phyloP scores from a whole-genome alignment of 1,140 invertebrate species.

The Megalonaias nervosa region DNA sequence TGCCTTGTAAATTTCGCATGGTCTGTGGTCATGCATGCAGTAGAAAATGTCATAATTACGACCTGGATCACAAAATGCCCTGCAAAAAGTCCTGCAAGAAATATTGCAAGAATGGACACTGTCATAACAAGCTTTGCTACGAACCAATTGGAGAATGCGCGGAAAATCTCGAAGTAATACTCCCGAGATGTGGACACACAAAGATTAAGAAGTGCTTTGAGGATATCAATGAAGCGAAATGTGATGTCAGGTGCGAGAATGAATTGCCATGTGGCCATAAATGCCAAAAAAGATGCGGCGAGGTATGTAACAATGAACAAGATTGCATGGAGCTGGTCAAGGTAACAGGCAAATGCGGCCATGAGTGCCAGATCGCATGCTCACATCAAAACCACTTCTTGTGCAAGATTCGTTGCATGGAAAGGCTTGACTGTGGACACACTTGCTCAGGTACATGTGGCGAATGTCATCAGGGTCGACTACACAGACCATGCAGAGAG shows the following conservation, averaged over 20 bases:
- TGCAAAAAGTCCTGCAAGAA: conserved; percentile 47
- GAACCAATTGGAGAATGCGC: conserved; percentile 23
- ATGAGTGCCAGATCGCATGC: conserved; percentile 11
- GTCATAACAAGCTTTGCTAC: conserved; percentile 30
- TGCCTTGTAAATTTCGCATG: conserved; percentile 46
- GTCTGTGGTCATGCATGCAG: conserved; percentile 54
- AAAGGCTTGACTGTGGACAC: conserved; percentile 37
- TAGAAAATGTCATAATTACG: conserved; percentile 38
- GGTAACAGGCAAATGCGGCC: conserved; percentile 13
- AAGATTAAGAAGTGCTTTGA: conserved; percentile 26
- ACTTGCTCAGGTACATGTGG: conserved; percentile 38
- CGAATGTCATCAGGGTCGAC: conserved; percentile 75
- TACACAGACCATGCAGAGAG: conserved; percentile 73
- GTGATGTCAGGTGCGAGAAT: conserved; percentile 28
- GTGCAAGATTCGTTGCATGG: conserved; percentile 8
- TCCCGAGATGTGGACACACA: conserved; percentile 35
- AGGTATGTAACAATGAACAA: conserved; percentile 3
- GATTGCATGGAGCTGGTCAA: conserved; percentile 6
- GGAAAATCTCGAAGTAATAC: conserved; percentile 13
- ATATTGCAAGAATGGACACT: conserved; percentile 35
- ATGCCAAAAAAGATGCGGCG: conserved; percentile 71
- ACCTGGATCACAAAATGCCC: conserved; percentile 29
- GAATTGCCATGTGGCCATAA: conserved; percentile 69
- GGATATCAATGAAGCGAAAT: conserved; percentile 18
- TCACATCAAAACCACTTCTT: conserved; percentile 1